A percentile compares a stretch with the other conserved stretches of the same genome.
Evolutionary conservation across 2,888 invertebrate species (phyloP).

Genomic region (Dinocampus coccinellae): DNA sequence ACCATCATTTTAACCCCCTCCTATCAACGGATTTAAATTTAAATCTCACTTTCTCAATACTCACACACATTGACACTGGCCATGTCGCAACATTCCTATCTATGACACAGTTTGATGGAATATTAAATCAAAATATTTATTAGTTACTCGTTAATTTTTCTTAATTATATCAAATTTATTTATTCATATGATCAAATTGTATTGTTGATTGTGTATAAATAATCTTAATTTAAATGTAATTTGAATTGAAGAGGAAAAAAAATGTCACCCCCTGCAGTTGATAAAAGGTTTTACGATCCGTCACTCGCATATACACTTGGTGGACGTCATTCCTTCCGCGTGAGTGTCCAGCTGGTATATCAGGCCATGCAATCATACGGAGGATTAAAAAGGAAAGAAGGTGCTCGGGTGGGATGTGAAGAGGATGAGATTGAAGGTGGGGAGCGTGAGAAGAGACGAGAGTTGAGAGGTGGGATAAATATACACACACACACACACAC

Average conservation of each 20-base stretch:
- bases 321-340: slow-evolving; percentile 64
- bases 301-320: slow-evolving; percentile 53
- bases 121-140: neutral
- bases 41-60: slow-evolving; percentile 1
- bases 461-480: slow-evolving; percentile 27
- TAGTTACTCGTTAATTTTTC: neutral
- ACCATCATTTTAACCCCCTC: slow-evolving; percentile 50
- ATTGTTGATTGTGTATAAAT: neutral
- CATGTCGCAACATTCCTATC: slow-evolving; percentile 8
- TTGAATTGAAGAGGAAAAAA: neutral
- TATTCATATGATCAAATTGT: neutral
- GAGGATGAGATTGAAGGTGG: slow-evolving; percentile 27
- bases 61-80: neutral
- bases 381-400: slow-evolving; percentile 59
- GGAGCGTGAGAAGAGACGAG: slow-evolving; percentile 41
- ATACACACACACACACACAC: neutral
- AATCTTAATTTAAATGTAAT: neutral
- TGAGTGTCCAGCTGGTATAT: slow-evolving; percentile 64
- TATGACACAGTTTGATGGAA: neutral
- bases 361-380: slow-evolving; percentile 65
- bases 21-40: slow-evolving; percentile 17
- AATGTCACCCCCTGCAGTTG: slow-evolving; percentile 62
- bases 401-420: slow-evolving; percentile 52
- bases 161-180: neutral
- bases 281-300: slow-evolving; percentile 65